phyloP scores from a whole-genome alignment of 2,797 vertebrate species.

The Ataeniobius toweri region DNA sequence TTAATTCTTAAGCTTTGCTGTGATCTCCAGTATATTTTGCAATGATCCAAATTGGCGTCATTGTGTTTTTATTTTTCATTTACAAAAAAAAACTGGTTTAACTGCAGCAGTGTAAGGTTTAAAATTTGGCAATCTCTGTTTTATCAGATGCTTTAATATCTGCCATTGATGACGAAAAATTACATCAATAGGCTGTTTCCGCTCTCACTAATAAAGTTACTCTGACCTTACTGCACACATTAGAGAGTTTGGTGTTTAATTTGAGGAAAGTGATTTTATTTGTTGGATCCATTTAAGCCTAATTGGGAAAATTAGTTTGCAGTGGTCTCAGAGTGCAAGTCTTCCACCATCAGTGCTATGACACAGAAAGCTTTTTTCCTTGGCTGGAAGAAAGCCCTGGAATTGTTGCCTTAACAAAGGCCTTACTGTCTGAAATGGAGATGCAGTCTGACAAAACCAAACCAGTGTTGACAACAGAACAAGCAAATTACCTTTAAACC shows the following conservation, averaged over 20 bases:
- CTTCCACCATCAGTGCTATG: background rate
- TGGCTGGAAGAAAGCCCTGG: constrained; percentile 15
- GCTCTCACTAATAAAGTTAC: background rate
- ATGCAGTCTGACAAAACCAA: background rate
- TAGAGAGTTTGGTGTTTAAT: background rate
- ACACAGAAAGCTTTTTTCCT: constrained; percentile 16
- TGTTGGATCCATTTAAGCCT: background rate
- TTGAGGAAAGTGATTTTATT: constrained; percentile 7
- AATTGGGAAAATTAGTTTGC: constrained; percentile 13
- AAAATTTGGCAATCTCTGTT: no score
- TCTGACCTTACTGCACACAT: background rate
- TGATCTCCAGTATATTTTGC: no score
- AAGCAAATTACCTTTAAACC: background rate
- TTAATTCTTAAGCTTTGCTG: background rate
- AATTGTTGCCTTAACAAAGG: constrained; percentile 25
- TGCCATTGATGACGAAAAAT: background rate
- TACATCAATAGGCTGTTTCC: background rate
- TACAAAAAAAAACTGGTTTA: no score
- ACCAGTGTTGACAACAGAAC: background rate
- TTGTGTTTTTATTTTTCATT: background rate
- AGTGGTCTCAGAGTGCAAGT: constrained; percentile 7
- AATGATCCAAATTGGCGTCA: background rate
- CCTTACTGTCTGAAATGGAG: constrained; percentile 29
- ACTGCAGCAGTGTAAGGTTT: no score
- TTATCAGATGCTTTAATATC: no score